Percentiles rank a stretch among this genome's conserved stretches.
These are phyloP conservation scores for Cataglyphis hispanica DNA, from an alignment of 1,140 invertebrate species.

Conservation along the genomic window DNA sequence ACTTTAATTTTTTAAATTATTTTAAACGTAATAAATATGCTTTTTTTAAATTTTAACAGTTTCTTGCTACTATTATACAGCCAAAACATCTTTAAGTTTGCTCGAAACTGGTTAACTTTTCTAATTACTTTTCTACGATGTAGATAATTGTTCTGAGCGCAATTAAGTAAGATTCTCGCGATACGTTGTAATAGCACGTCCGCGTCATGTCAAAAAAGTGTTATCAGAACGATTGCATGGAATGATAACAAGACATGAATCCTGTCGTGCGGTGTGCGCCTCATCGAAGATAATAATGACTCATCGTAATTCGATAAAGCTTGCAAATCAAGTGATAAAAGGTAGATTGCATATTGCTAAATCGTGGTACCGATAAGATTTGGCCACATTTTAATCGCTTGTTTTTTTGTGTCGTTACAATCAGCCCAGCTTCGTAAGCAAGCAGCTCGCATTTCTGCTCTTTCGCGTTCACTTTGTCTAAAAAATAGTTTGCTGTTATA, in stretches of 20 bases:
- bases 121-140: neutral
- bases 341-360: slow-evolving; percentile 60
- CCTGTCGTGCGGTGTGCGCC: neutral
- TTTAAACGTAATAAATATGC: no score
- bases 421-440: slow-evolving; percentile 20
- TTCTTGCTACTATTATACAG: no score
- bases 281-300: slow-evolving; percentile 52
- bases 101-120: neutral
- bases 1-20: no score
- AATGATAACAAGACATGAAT: slow-evolving; percentile 38
- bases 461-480: neutral
- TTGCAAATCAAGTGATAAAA: slow-evolving; percentile 69
- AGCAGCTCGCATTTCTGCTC: slow-evolving; percentile 39
- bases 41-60: no score
- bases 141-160: slow-evolving; percentile 23
- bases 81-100: neutral
- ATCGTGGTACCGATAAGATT: slow-evolving; percentile 71
- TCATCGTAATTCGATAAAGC: slow-evolving; percentile 64
- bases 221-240: slow-evolving; percentile 57
- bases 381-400: slow-evolving; percentile 54
- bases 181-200: neutral
- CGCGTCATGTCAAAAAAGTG: slow-evolving; percentile 1
- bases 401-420: slow-evolving; percentile 56
- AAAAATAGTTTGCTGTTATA: neutral
- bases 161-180: slow-evolving; percentile 8